phyloP scores from a whole-genome alignment of 2,797 vertebrate genomes.

The Coranthus polyacanthus region DNA sequence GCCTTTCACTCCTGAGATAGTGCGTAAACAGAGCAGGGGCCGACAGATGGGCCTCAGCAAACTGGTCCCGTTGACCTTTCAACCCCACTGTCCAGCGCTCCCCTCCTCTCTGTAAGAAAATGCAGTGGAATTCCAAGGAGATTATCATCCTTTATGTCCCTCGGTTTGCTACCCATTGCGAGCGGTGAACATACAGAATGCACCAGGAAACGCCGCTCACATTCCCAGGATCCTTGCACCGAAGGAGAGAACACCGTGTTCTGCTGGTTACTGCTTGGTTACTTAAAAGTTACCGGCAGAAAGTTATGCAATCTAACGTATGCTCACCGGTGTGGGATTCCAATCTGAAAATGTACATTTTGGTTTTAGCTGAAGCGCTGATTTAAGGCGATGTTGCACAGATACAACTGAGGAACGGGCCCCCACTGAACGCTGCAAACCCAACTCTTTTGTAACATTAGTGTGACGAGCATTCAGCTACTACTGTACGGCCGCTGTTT shows the following conservation, averaged over 20 bases:
- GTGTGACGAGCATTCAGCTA: slow-evolving; percentile 31
- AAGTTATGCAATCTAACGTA: slow-evolving; percentile 17
- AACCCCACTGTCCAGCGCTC: slow-evolving; percentile 84
- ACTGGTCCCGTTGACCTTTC: slow-evolving; percentile 85
- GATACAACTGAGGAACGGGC: slow-evolving; percentile 15
- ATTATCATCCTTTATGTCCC: slow-evolving; percentile 83
- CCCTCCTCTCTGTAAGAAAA: slow-evolving; percentile 75
- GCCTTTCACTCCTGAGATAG: slow-evolving; percentile 83
- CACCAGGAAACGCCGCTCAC: slow-evolving; percentile 43
- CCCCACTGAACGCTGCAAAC: slow-evolving; percentile 8
- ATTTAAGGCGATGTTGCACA: slow-evolving; percentile 19
- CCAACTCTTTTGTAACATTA: slow-evolving; percentile 23
- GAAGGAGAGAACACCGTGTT: slow-evolving; percentile 18
- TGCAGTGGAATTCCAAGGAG: slow-evolving; percentile 82
- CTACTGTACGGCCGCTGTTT: slow-evolving; percentile 42
- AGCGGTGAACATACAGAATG: slow-evolving; percentile 61
- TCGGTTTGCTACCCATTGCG: slow-evolving; percentile 54
- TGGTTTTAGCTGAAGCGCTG: slow-evolving; percentile 27
- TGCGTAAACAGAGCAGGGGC: slow-evolving; percentile 83
- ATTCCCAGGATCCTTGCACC: slow-evolving; percentile 58
- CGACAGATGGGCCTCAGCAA: slow-evolving; percentile 86
- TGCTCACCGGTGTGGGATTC: slow-evolving; percentile 12
- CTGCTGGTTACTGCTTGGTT: slow-evolving; percentile 18
- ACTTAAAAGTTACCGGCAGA: slow-evolving; percentile 17
- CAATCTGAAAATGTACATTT: slow-evolving; percentile 40